phyloP scores from a whole-genome alignment of 2,888 invertebrate genomes.

The Geotrupes spiniger region DNA sequence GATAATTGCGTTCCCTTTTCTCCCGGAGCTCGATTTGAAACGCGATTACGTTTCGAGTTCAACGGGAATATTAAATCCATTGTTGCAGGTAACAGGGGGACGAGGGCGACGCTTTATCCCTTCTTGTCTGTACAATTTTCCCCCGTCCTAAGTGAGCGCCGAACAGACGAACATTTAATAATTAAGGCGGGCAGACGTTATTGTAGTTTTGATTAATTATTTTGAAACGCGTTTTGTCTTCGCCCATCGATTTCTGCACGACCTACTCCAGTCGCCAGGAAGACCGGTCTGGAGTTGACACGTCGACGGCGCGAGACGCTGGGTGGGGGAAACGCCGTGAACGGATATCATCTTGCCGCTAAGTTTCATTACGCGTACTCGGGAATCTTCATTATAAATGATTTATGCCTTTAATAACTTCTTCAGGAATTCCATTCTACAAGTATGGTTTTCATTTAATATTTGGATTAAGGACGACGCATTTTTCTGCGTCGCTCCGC shows the following conservation, averaged over 20 bases:
- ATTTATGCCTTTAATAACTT: slow-evolving; percentile 11
- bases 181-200: background rate
- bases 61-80: slow-evolving; percentile 5
- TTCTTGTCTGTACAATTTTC: background rate
- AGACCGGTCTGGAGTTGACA: background rate
- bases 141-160: background rate
- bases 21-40: too few species aligned
- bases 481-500: too few species aligned
- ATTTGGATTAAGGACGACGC: background rate
- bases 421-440: background rate
- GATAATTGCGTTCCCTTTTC: too few species aligned
- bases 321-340: background rate
- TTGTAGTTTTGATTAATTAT: slow-evolving; percentile 9
- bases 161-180: background rate
- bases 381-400: slow-evolving; percentile 10
- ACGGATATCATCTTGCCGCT: background rate
- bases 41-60: background rate
- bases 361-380: slow-evolving; percentile 6
- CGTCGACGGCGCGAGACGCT: background rate
- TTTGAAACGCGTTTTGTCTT: slow-evolving; percentile 1
- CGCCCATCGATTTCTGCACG: slow-evolving; percentile 8
- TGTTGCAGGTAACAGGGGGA: background rate
- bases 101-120: background rate
- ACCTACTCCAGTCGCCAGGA: background rate
- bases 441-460: slow-evolving; percentile 1